phyloP scores from a whole-genome alignment of 2,797 vertebrate species.

The Xenentodon cancila region DNA sequence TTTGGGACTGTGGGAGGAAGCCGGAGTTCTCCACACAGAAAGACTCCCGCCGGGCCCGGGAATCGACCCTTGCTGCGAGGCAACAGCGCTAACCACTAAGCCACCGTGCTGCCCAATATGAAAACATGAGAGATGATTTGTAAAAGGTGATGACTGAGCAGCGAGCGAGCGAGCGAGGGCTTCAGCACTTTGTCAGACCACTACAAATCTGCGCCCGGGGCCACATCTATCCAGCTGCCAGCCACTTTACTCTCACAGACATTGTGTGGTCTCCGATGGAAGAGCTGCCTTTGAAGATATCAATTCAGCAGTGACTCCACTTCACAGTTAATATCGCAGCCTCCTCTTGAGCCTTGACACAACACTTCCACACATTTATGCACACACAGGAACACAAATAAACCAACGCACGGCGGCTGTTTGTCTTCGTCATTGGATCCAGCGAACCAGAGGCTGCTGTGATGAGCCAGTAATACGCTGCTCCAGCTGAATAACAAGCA shows the following conservation, averaged over 20 bases:
- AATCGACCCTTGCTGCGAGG: no score
- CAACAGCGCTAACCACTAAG: no score
- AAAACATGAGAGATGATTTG: conserved; percentile 26
- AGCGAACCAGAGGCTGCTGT: conserved; percentile 16
- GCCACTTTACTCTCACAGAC: conserved; percentile 52
- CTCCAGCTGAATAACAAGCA: conserved; percentile 76
- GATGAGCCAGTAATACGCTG: conserved; percentile 61
- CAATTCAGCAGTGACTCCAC: conserved; percentile 27
- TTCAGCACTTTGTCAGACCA: conserved; percentile 62
- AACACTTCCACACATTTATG: conserved; percentile 32
- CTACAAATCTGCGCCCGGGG: conserved; percentile 53
- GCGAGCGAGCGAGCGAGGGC: conserved; percentile 21
- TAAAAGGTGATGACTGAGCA: conserved; percentile 10
- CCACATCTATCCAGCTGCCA: conserved; percentile 48
- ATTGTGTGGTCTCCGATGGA: conserved; percentile 50
- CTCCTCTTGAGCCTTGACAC: conserved; percentile 15
- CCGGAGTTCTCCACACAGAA: no score
- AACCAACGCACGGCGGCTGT: conserved; percentile 29
- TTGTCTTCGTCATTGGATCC: conserved; percentile 59
- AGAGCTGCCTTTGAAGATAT: conserved; percentile 49
- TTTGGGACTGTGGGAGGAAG: no score
- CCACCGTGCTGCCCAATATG: no score
- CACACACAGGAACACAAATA: conserved; percentile 41
- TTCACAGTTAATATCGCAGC: conserved; percentile 28
- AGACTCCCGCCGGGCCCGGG: no score